Conservation (phyloP, 2,888 invertebrate species). For the Tetragnatha montana region DNA sequence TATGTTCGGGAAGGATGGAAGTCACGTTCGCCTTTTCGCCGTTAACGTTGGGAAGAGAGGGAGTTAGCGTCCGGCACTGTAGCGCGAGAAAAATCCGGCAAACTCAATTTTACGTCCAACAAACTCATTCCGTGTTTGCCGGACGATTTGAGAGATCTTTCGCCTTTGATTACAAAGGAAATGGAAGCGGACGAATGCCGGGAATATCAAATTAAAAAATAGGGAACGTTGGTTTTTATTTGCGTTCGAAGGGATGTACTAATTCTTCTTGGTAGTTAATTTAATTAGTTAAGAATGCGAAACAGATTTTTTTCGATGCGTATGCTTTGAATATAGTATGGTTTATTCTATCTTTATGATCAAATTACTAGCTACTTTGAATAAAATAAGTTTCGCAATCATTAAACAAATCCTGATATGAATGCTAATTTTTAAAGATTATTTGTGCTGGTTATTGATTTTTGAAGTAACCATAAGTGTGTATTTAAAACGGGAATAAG, state of each 20-base stretch:
- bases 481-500: too few species aligned
- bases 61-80: constrained; percentile 15
- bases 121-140: constrained; percentile 52
- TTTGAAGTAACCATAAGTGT: too few species aligned
- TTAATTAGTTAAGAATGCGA: neutral
- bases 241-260: neutral
- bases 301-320: neutral
- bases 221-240: neutral
- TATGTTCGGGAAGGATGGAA: constrained; percentile 10
- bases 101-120: constrained; percentile 66
- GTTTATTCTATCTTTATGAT: too few species aligned
- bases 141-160: neutral
- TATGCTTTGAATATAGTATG: neutral
- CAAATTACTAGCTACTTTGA: too few species aligned
- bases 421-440: too few species aligned
- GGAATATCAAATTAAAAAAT: neutral
- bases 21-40: constrained; percentile 37
- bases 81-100: constrained; percentile 50
- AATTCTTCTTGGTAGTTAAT: neutral
- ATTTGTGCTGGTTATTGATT: too few species aligned
- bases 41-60: constrained; percentile 28
- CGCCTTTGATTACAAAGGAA: neutral
- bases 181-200: neutral
- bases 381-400: too few species aligned
- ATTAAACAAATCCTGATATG: too few species aligned